Conservation (phyloP, 30 jellyfish, hydroid and myxozoan genomes). For the Sanderia malayensis region DNA sequence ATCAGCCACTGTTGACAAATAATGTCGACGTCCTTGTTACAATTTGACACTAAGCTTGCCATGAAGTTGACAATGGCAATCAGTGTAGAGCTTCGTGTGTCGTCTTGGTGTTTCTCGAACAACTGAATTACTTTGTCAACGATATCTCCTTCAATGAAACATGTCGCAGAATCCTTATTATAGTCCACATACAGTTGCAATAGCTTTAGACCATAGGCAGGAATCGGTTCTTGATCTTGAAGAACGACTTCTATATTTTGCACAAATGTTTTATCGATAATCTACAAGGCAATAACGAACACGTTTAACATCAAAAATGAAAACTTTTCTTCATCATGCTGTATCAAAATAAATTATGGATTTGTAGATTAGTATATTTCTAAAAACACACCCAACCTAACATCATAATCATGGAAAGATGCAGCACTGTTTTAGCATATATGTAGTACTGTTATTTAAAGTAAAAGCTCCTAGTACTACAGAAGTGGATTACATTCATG, state of each 20-base stretch:
- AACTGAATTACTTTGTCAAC: slow-evolving; percentile 38
- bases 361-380: too few relatives aligned
- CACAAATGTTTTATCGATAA: slow-evolving; percentile 38
- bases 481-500: too few relatives aligned
- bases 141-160: slow-evolving; percentile 42
- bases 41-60: slow-evolving; percentile 50
- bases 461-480: too few relatives aligned
- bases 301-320: too few relatives aligned
- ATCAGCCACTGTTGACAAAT: slow-evolving; percentile 65
- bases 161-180: slow-evolving; percentile 10
- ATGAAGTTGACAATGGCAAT: slow-evolving; percentile 65
- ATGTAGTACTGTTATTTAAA: too few relatives aligned
- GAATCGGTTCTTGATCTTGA: slow-evolving; percentile 91
- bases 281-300: slow-evolving; percentile 23
- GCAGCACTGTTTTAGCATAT: too few relatives aligned
- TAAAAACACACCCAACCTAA: too few relatives aligned
- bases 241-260: slow-evolving; percentile 49
- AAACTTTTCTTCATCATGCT: too few relatives aligned
- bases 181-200: slow-evolving; percentile 64
- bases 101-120: slow-evolving; percentile 56
- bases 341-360: too few relatives aligned
- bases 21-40: slow-evolving; percentile 22
- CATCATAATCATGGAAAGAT: too few relatives aligned
- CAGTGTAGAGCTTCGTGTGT: slow-evolving; percentile 49
- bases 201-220: slow-evolving; percentile 71